Evolutionary conservation across 2,797 vertebrate genomes (phyloP).

Genomic region (Dermochelys coriacea): DNA sequence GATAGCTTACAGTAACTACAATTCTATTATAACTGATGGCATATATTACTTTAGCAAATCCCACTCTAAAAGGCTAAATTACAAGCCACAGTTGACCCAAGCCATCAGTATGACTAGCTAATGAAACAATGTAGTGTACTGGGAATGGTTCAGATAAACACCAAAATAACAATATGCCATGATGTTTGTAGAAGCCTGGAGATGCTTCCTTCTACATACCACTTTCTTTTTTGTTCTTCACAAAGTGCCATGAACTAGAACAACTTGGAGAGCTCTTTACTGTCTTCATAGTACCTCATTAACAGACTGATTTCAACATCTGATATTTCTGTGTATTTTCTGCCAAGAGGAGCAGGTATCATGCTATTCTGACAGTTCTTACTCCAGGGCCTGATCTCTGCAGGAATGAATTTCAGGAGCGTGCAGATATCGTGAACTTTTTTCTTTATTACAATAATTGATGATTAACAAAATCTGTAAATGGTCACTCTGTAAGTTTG

Average conservation of each 20-base stretch:
- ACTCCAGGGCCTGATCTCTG: not conserved
- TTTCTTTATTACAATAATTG: not conserved
- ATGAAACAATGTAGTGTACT: not conserved
- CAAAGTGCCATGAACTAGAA: constrained; percentile 50
- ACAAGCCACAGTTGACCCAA: not conserved
- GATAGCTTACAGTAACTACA: not conserved
- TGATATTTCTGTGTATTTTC: not conserved
- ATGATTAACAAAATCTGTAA: not conserved
- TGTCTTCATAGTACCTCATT: constrained; percentile 18
- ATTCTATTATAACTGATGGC: not conserved
- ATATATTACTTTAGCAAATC: constrained; percentile 4
- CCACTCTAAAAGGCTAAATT: not conserved
- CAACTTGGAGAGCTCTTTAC: not conserved
- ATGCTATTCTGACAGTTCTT: not conserved
- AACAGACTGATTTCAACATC: not conserved
- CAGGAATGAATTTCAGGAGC: not conserved
- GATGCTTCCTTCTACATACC: not conserved
- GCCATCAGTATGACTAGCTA: not conserved
- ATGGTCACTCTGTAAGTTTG: not conserved
- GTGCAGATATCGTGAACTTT: not conserved
- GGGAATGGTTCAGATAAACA: not conserved
- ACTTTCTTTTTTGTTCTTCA: constrained; percentile 20
- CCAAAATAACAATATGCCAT: not conserved
- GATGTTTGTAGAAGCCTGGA: not conserved
- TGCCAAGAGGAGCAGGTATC: not conserved